Evolutionary conservation across 2,113 vertebrate species (phyloP).

Genomic region (Azemiops feae): DNA sequence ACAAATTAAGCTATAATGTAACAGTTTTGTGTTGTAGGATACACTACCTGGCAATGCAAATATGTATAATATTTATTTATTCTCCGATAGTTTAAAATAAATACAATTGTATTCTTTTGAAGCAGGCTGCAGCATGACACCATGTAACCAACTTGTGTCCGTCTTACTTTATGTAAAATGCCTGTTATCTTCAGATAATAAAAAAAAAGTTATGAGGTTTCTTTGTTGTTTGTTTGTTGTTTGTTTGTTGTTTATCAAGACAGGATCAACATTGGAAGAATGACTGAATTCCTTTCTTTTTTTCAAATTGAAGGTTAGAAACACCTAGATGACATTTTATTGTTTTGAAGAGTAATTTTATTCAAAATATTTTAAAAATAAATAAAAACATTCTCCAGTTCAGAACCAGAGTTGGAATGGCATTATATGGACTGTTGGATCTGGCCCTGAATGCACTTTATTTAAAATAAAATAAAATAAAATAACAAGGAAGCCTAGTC

Average conservation of each 20-base stretch:
- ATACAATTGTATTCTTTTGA: constrained; percentile 59
- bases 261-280: not conserved
- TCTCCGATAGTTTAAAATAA: constrained; percentile 71
- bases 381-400: not conserved
- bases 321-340: not conserved
- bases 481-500: not conserved
- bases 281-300: not conserved
- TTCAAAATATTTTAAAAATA: not conserved
- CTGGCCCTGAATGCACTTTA: not conserved
- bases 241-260: not conserved
- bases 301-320: not conserved
- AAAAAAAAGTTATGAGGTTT: constrained; percentile 40
- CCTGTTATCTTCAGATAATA: constrained; percentile 73
- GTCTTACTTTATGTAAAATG: constrained; percentile 74
- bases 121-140: constrained; percentile 69
- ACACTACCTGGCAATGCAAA: constrained; percentile 61
- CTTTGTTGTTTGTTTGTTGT: not conserved
- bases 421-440: not conserved
- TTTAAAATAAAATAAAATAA: not conserved
- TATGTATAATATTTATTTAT: constrained; percentile 78
- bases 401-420: not conserved
- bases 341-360: not conserved
- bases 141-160: constrained; percentile 61
- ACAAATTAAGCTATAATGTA: constrained; percentile 71
- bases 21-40: constrained; percentile 73